These are phyloP conservation scores for Rana temporaria DNA, from an alignment of 2,113 vertebrate genomes.

Conservation along the genomic window DNA sequence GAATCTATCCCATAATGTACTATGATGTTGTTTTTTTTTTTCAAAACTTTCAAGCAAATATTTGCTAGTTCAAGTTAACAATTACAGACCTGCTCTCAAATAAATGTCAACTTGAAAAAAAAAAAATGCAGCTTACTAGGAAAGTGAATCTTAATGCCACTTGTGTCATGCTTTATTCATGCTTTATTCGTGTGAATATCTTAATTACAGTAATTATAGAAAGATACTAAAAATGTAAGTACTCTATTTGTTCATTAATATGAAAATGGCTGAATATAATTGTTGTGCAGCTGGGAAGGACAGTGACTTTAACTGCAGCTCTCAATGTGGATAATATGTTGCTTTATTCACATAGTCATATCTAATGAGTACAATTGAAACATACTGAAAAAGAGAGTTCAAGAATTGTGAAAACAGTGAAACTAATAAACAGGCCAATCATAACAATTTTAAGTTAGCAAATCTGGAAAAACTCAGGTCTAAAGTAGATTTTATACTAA, in stretches of 20 bases:
- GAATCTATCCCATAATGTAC: too few species aligned
- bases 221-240: constrained; percentile 54
- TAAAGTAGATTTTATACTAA: neutral
- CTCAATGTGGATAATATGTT: constrained; percentile 5
- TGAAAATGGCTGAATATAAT: constrained; percentile 42
- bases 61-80: constrained; percentile 35
- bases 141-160: constrained; percentile 50
- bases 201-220: constrained; percentile 54
- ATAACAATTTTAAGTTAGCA: too few species aligned
- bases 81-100: constrained; percentile 22
- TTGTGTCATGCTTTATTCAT: constrained; percentile 39
- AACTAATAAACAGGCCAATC: neutral
- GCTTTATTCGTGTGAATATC: constrained; percentile 40
- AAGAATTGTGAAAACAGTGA: neutral
- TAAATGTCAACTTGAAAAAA: constrained; percentile 20
- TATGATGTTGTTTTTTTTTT: constrained; percentile 13
- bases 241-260: constrained; percentile 53
- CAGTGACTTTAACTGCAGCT: constrained; percentile 30
- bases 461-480: neutral
- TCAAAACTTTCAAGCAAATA: constrained; percentile 24
- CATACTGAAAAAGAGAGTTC: neutral
- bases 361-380: neutral
- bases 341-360: constrained; percentile 11
- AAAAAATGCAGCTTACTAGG: constrained; percentile 29
- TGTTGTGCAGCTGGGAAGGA: constrained; percentile 39